Evolutionary conservation across 2,888 invertebrate species (phyloP), one percentile per base, ranked within the genome.

Genomic region (Chymomyza amoena): DNA sequence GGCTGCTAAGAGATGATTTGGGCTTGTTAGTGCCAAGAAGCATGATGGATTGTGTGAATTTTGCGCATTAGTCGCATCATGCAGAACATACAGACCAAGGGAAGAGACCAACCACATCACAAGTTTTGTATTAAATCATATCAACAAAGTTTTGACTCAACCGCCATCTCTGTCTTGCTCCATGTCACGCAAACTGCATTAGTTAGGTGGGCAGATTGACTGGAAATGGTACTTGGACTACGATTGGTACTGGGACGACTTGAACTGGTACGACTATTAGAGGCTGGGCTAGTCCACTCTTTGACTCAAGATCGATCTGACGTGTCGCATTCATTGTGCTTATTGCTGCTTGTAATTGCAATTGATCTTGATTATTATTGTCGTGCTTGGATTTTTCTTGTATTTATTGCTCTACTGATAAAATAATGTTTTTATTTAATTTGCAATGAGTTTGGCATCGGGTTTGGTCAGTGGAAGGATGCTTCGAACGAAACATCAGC

Each of bases 11-110:
- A 77, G 75, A 78, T 81, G 89, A 88, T 89, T 87, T 88, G 81
- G 90, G 87, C 89, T 90, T 90, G 90, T 90, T 90, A 90, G 87
- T 90, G 90, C 90, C 90, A 73, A 69, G 66, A 67, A 59, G 73
- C 78, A 90, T 90, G 90, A 91, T 90, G 88, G 88, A 91, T 91
- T 91, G 90, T 90, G 90, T 90, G 90, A 90, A 90, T 80, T 89
- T 89, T 80, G 87, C 86, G 86, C 90, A 89, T 90, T 89, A 89
- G 89, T 88, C 86, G 84, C 83, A 73, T 82, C 82, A 84, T 86
- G 79, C 72, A 66, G 68, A 45, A 45, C 39, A 45, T 45, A 45
- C 57, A 18, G 57, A 20, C 20, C 57, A 5, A 57, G 25, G 57
- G 32, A 66, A 68, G 66, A 64, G 61, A 61, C 66, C 66, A 69